These are phyloP conservation scores for Zaprionus gabonicus DNA, from an alignment of 1,140 invertebrate species.

Conservation along the genomic window DNA sequence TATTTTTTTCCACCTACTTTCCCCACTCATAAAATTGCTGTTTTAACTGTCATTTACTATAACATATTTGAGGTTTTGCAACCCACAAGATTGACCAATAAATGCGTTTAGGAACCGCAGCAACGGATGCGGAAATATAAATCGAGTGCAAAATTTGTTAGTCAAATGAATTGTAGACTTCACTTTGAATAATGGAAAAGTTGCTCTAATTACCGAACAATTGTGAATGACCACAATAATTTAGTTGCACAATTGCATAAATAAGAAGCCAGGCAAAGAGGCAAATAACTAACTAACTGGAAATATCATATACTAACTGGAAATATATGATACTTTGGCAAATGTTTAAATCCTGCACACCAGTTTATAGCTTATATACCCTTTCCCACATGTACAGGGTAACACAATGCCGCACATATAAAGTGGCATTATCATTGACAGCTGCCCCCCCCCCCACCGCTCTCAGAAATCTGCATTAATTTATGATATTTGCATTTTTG, in stretches of 20 bases:
- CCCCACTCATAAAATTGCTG: neutral
- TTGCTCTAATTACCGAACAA: conserved; percentile 26
- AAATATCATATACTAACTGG: no score
- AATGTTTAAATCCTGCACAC: neutral
- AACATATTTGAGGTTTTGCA: neutral
- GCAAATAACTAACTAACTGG: no score
- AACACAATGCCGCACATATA: conserved; percentile 5
- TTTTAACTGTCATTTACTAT: no score
- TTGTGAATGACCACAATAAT: conserved; percentile 12
- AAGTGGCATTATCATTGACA: conserved; percentile 28
- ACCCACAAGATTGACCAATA: neutral
- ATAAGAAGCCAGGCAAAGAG: conserved; percentile 4
- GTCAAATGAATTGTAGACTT: conserved; percentile 33
- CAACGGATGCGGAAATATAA: conserved; percentile 12
- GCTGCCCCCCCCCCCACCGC: neutral
- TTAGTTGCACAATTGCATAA: conserved; percentile 11
- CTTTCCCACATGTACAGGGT: neutral
- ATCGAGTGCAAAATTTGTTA: conserved; percentile 22
- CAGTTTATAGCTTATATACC: neutral
- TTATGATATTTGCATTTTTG: conserved; percentile 40
- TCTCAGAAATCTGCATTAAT: conserved; percentile 43
- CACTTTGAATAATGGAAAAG: neutral
- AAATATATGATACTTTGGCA: no score
- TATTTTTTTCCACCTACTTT: no score
- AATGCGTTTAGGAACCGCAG: neutral